Conservation (phyloP, 2,888 invertebrate genomes). For the Melolontha melolontha region DNA sequence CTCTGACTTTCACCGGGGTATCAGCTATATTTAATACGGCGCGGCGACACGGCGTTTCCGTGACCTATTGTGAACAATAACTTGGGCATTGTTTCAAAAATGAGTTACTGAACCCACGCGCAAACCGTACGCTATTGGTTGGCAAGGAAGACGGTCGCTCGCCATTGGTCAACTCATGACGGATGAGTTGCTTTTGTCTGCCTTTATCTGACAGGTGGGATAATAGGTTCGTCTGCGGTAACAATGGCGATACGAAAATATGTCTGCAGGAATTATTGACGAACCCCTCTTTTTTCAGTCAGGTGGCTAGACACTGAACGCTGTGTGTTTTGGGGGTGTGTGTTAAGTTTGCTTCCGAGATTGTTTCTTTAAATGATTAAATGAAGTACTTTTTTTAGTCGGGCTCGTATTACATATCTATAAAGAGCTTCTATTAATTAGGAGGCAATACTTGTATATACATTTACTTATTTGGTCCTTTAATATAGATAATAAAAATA, state of each 20-base stretch:
- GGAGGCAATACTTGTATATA: too few species aligned
- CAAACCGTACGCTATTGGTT: slow-evolving; percentile 62
- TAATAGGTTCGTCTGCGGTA: slow-evolving; percentile 56
- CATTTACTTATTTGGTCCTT: too few species aligned
- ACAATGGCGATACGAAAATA: slow-evolving; percentile 61
- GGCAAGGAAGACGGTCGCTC: slow-evolving; percentile 53
- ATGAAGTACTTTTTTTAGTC: too few species aligned
- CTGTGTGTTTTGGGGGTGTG: not conserved
- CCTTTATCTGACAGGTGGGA: slow-evolving; percentile 62
- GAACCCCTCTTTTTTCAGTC: slow-evolving; percentile 16
- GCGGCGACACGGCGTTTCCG: slow-evolving; percentile 36
- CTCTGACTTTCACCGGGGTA: slow-evolving; percentile 28
- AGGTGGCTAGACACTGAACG: not conserved
- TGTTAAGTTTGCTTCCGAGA: not conserved
- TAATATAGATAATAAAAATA: too few species aligned
- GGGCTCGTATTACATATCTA: too few species aligned
- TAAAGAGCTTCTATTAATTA: too few species aligned
- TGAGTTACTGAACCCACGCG: slow-evolving; percentile 61
- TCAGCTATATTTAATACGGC: slow-evolving; percentile 36
- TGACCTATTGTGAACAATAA: slow-evolving; percentile 43
- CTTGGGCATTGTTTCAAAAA: slow-evolving; percentile 45
- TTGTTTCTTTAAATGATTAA: not conserved
- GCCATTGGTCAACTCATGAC: slow-evolving; percentile 62
- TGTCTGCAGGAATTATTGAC: slow-evolving; percentile 45
- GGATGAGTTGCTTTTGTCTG: slow-evolving; percentile 62